Percentiles rank a stretch among this genome's conserved stretches.
phyloP scores from a whole-genome alignment of 2,113 vertebrate species.

The Hiodon alosoides region DNA sequence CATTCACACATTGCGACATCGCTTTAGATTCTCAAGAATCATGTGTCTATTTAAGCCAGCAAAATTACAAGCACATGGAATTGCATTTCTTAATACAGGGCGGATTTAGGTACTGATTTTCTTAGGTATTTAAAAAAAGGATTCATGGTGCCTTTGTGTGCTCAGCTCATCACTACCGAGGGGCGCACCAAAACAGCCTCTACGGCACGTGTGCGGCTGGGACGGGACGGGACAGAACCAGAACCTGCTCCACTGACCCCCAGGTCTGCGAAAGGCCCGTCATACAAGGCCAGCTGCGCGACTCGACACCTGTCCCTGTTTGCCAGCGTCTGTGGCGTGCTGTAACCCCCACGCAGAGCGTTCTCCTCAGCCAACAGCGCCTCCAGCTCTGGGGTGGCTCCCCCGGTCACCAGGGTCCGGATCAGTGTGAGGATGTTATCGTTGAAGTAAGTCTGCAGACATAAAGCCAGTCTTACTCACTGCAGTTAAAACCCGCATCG shows the following conservation, averaged over 20 bases:
- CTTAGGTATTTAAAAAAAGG: too few species aligned
- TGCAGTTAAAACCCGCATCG: too few species aligned
- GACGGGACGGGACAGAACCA: background rate
- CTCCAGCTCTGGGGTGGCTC: constrained; percentile 96
- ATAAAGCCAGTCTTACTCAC: constrained; percentile 35
- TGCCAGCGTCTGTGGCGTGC: constrained; percentile 94
- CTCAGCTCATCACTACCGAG: constrained; percentile 7
- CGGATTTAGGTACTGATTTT: too few species aligned
- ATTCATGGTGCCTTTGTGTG: too few species aligned
- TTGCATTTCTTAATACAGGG: too few species aligned
- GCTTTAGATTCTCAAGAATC: too few species aligned
- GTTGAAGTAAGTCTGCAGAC: constrained; percentile 95
- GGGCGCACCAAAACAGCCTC: background rate
- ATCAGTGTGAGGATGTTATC: constrained; percentile 99
- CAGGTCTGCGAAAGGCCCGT: constrained; percentile 95
- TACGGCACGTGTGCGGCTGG: constrained; percentile 47
- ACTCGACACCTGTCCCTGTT: constrained; percentile 98
- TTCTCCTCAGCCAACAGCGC: constrained; percentile 93
- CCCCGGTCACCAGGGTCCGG: constrained; percentile 95
- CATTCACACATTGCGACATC: too few species aligned
- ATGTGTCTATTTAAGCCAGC: too few species aligned
- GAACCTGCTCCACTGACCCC: constrained; percentile 72
- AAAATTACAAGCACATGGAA: too few species aligned
- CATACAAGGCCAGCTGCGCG: constrained; percentile 91
- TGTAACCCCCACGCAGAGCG: constrained; percentile 89